Percentiles rank a stretch among this genome's conserved stretches.
These are phyloP conservation scores for Chaenodraco wilsoni DNA, from an alignment of 2,797 vertebrate genomes.

Conservation along the genomic window DNA sequence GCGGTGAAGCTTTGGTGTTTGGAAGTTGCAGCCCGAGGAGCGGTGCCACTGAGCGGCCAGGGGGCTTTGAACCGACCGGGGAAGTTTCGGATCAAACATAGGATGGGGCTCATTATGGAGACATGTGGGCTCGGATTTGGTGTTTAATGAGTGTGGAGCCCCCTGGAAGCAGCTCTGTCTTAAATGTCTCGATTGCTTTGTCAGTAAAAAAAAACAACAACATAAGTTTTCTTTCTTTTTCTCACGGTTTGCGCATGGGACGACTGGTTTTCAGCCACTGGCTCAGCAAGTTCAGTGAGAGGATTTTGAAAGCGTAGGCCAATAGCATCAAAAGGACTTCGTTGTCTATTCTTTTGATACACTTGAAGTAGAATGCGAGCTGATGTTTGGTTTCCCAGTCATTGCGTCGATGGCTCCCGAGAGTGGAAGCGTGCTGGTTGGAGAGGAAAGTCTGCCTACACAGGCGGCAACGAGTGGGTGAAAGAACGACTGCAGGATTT, in stretches of 20 bases:
- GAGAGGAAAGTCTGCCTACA: constrained; percentile 49
- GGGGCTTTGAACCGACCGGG: constrained; percentile 30
- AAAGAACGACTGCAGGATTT: constrained; percentile 64
- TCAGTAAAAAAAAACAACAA: not conserved
- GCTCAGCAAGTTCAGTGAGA: constrained; percentile 20
- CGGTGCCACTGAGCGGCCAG: constrained; percentile 44
- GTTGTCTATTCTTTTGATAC: not conserved
- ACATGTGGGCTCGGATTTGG: constrained; percentile 1
- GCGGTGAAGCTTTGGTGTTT: constrained; percentile 9
- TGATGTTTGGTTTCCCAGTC: constrained; percentile 31
- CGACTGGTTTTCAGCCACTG: not conserved
- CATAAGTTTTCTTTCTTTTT: constrained; percentile 29
- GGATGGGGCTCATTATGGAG: constrained; percentile 17
- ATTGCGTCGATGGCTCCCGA: constrained; percentile 48
- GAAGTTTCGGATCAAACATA: constrained; percentile 32
- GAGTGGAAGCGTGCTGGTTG: constrained; percentile 23
- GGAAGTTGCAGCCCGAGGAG: constrained; percentile 54
- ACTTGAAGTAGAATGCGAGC: constrained; percentile 6
- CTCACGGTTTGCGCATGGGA: constrained; percentile 5
- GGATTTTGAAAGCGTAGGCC: not conserved
- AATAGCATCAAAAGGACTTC: not conserved
- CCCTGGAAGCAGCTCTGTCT: not conserved
- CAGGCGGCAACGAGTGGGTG: constrained; percentile 45
- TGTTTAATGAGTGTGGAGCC: not conserved
- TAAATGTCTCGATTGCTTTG: constrained; percentile 1